Conservation (phyloP, 2,797 vertebrate genomes). For the Triplophysa bombifrons region DNA sequence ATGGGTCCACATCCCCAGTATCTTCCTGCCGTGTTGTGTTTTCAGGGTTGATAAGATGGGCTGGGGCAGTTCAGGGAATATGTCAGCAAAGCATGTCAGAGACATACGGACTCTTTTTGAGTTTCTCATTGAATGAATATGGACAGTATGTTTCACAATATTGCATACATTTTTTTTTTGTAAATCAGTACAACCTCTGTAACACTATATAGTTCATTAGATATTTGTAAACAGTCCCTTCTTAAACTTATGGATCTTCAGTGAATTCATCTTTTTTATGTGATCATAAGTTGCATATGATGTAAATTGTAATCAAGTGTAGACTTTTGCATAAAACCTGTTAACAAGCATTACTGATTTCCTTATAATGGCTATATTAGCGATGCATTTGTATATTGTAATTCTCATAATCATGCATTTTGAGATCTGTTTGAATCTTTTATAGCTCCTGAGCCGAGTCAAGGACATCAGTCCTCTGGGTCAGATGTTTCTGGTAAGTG, state of each 20-base stretch:
- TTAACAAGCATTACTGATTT: not conserved
- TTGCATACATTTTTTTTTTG: not conserved
- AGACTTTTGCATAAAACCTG: not conserved
- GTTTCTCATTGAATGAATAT: not conserved
- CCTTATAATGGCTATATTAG: not conserved
- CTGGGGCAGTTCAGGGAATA: slow-evolving; percentile 17
- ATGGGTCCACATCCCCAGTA: slow-evolving; percentile 38
- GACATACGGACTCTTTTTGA: not conserved
- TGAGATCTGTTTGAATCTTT: slow-evolving; percentile 40
- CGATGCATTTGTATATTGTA: not conserved
- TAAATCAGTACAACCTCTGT: not conserved
- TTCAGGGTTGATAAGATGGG: slow-evolving; percentile 53
- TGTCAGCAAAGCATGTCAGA: not conserved
- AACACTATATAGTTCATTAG: not conserved
- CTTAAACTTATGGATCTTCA: not conserved
- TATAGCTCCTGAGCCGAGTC: slow-evolving; percentile 71
- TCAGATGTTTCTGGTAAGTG: slow-evolving; percentile 76
- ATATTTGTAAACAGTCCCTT: not conserved
- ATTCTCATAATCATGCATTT: slow-evolving; percentile 16
- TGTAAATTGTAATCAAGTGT: not conserved
- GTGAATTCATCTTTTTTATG: not conserved
- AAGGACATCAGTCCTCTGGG: slow-evolving; percentile 72
- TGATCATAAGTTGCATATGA: not conserved
- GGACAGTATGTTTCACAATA: not conserved
- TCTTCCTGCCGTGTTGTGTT: slow-evolving; percentile 41